Base-by-base conservation (phyloP, 2,888 invertebrate genomes). In the Diachrysia chrysitis region DNA sequence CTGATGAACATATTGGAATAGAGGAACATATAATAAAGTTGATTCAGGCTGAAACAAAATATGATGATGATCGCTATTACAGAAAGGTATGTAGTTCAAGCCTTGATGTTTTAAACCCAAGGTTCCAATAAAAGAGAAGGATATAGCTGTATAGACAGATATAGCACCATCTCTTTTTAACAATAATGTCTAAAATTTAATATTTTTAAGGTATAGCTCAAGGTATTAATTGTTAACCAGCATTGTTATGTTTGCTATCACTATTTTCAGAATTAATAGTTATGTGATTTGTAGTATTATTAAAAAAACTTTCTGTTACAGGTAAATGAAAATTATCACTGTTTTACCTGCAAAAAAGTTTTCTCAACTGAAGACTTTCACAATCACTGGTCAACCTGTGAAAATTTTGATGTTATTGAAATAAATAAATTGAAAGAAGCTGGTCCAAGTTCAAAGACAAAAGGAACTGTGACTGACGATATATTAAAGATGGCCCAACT, bases 341-440 rank as follows among this genome's bases (percentile, higher is more conserved):
- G 93, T 69, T 92, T 91, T 35, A 71, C 74, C n/a, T 93, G 93
- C 71, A 86, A 86, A 51, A 79, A 81, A 59, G 73, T 76, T 58
- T 80, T 84, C 51, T 55, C 74, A 0, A 71, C 67, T 12, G 59
- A 66, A 2, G 23, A 56, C 10, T 77, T 87, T 2, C 60, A 69
- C 3, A 55, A 61, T 5, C 91, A 89, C 64, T 86, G 73, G 70
- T n/a, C 60, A 9, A 70, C 1, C 19, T 69, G 70, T 63, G 60
- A 66, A 59, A 73, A 65, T 46, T 57, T 37, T 35, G 71, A 69
- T 53, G 69, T 69, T 14, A 48, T 35, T 0, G 53, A 67, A 42
- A 42, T 66, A 14, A 19, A 61, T 12, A 17, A 46, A 55, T 51
- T 63, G 23, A 37, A 65, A 54, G 23, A 66, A 64, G 29, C 23